phyloP scores from a whole-genome alignment of 2,888 invertebrate genomes.

The Parnassius apollo region DNA sequence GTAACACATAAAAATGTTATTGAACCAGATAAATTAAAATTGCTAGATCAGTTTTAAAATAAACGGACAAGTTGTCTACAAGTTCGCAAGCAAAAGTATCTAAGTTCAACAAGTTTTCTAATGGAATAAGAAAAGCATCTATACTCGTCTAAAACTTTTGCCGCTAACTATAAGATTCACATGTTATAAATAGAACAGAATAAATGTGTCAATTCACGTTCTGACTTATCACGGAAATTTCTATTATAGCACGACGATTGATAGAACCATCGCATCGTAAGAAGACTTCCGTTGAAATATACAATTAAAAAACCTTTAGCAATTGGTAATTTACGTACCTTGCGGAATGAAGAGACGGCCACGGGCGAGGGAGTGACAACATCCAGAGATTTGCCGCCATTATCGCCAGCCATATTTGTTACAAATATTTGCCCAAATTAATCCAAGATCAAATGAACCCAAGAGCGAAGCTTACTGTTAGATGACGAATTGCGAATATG shows the following conservation, averaged over 20 bases:
- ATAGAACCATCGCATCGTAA: background rate
- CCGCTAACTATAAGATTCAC: background rate
- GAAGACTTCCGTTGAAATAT: conserved; percentile 2
- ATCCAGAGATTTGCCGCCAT: conserved; percentile 41
- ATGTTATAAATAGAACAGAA: conserved; percentile 12
- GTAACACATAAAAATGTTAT: no score
- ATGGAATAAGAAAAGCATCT: no score
- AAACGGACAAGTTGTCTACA: no score
- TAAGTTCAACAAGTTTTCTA: no score
- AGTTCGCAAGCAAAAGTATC: no score
- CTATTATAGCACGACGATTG: conserved; percentile 10
- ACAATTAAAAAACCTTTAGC: conserved; percentile 34
- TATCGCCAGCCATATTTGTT: conserved; percentile 30
- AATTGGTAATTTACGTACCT: conserved; percentile 45
- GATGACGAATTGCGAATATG: conserved; percentile 3
- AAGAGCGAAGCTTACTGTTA: conserved; percentile 12
- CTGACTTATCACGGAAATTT: conserved; percentile 25
- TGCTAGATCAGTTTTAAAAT: no score
- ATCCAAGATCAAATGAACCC: conserved; percentile 18
- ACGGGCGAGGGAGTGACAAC: conserved; percentile 59
- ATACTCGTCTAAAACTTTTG: background rate
- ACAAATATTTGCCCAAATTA: conserved; percentile 29
- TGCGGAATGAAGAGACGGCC: conserved; percentile 59
- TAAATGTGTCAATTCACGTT: conserved; percentile 17
- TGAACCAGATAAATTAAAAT: no score